Percentiles rank a stretch among this genome's conserved stretches.
Evolutionary conservation across 1,140 invertebrate genomes (phyloP).

Genomic region (Nephotettix cincticeps): DNA sequence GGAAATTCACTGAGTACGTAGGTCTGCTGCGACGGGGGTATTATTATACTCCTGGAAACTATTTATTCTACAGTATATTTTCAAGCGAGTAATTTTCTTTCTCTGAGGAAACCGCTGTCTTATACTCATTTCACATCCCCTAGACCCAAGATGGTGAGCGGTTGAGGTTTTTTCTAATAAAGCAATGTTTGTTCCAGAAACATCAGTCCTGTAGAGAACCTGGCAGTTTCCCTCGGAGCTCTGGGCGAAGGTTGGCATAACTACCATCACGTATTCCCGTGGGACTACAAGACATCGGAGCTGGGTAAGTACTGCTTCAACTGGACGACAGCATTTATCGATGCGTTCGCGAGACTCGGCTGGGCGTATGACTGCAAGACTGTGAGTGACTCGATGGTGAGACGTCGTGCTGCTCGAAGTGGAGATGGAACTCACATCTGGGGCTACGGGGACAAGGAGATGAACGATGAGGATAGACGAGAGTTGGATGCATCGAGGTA

Average conservation of each 20-base stretch:
- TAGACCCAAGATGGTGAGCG: too few species aligned
- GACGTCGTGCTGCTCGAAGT: slow-evolving; percentile 56
- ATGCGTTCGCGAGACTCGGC: slow-evolving; percentile 66
- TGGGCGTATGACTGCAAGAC: slow-evolving; percentile 69
- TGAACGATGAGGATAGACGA: slow-evolving; percentile 43
- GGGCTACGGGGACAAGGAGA: slow-evolving; percentile 56
- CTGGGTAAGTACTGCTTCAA: slow-evolving; percentile 66
- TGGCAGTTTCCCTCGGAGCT: slow-evolving; percentile 65
- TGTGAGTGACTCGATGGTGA: slow-evolving; percentile 62
- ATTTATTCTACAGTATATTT: too few species aligned
- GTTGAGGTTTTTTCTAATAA: too few species aligned
- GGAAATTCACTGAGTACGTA: too few species aligned
- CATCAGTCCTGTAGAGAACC: slow-evolving; percentile 72
- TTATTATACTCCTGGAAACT: too few species aligned
- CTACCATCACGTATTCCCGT: slow-evolving; percentile 90
- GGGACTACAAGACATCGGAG: slow-evolving; percentile 87
- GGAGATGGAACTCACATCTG: slow-evolving; percentile 63
- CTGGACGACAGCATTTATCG: slow-evolving; percentile 69
- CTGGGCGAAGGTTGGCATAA: slow-evolving; percentile 91
- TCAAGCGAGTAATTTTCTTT: too few species aligned
- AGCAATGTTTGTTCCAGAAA: slow-evolving; percentile 51
- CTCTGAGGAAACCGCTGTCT: too few species aligned
- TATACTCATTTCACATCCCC: too few species aligned
- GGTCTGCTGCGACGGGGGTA: too few species aligned
- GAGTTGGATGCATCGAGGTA: slow-evolving; percentile 47